A percentile compares a stretch with the other conserved stretches of the same genome.
Conservation (phyloP, 2,113 vertebrate genomes). For the Xenopus tropicalis region UCB_Xtro_10.0 CM004443.2:139891501-139892000, state of each 20-base stretch:
- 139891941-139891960: no score
- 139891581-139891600: conserved; percentile 23
- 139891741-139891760: conserved; percentile 15
- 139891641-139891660: conserved; percentile 34
- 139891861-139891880: background rate
- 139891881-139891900: background rate
- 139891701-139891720: conserved; percentile 15
- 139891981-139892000: no score
- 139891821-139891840: background rate
- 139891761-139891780: background rate
- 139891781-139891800: background rate
- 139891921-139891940: no score
- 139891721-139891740: conserved; percentile 4
- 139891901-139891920: no score
- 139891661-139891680: conserved; percentile 30
- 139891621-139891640: conserved; percentile 31
- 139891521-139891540: background rate
- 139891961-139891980: no score
- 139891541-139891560: conserved; percentile 17
- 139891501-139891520: background rate
- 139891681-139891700: conserved; percentile 31
- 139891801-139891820: conserved; percentile 18
- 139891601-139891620: conserved; percentile 38
- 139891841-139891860: background rate
- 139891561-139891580: conserved; percentile 28